A percentile compares a stretch with the other conserved stretches of the same genome.
Evolutionary conservation across 1,140 invertebrate species (phyloP).

Genomic region (Aphelenchoides fujianensis): DNA sequence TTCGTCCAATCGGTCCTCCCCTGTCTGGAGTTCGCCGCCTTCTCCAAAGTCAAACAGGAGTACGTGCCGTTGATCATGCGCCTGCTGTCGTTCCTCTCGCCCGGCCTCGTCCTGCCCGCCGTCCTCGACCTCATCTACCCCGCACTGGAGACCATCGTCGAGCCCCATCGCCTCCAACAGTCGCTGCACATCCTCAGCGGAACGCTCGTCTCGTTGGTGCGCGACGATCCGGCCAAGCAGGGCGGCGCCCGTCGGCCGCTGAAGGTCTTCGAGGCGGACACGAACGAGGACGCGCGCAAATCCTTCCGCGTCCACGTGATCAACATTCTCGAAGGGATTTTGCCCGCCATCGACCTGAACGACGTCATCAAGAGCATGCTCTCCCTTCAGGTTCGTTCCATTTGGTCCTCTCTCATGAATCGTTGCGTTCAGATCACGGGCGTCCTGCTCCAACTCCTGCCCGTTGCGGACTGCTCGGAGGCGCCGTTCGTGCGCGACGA

Average conservation of each 20-base stretch:
- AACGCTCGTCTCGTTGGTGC: conserved; percentile 45
- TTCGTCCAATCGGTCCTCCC: conserved; percentile 76
- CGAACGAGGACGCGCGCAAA: conserved; percentile 30
- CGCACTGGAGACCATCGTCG: conserved; percentile 78
- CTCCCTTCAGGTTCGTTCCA: conserved; percentile 44
- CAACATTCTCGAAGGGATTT: conserved; percentile 73
- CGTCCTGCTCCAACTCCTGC: conserved; percentile 74
- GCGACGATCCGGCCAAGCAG: conserved; percentile 64
- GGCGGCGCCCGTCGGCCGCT: conserved; percentile 33
- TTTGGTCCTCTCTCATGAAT: conserved; percentile 53
- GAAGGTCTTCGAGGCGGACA: conserved; percentile 18
- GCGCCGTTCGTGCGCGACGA: conserved; percentile 70
- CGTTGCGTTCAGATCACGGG: conserved; percentile 75
- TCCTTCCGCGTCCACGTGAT: conserved; percentile 72
- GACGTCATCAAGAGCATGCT: conserved; percentile 79
- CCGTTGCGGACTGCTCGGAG: conserved; percentile 78
- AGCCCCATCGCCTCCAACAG: conserved; percentile 72
- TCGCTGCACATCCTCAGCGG: conserved; percentile 48
- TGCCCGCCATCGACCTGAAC: conserved; percentile 86
- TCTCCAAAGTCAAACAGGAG: conserved; percentile 71
- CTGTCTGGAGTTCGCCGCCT: conserved; percentile 73
- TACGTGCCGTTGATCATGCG: conserved; percentile 73
- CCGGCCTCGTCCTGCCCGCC: conserved; percentile 77
- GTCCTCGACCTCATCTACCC: conserved; percentile 76
- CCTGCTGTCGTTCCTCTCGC: conserved; percentile 74